Evolutionary conservation across 2,113 vertebrate species (phyloP).

Genomic region (Canis aureus): DNA sequence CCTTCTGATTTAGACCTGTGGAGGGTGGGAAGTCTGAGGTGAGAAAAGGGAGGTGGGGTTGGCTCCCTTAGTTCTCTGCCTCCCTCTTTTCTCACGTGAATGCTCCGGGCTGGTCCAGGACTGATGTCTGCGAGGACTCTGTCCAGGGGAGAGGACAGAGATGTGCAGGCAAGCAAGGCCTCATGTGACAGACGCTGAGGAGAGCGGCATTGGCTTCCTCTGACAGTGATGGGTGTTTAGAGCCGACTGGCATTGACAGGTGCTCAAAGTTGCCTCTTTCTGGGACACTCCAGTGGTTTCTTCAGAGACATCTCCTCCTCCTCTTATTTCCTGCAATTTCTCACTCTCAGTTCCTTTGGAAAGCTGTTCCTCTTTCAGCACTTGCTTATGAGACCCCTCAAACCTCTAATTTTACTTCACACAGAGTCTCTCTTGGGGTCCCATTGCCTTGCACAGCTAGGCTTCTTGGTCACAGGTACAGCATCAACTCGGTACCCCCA

Average conservation of each 20-base stretch:
- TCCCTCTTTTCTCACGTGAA: no score
- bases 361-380: not conserved
- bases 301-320: not conserved
- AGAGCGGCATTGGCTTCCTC: not conserved
- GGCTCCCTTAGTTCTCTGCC: not conserved
- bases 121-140: no score
- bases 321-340: not conserved
- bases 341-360: not conserved
- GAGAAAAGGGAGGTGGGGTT: not conserved
- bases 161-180: not conserved
- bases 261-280: not conserved
- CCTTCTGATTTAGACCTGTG: not conserved
- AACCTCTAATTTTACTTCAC: not conserved
- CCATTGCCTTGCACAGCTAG: not conserved
- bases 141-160: no score
- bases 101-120: not conserved
- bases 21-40: not conserved
- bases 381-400: not conserved
- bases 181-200: not conserved
- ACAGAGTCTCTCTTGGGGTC: not conserved
- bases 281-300: not conserved
- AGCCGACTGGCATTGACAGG: not conserved
- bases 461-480: not conserved
- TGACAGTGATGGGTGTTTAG: not conserved
- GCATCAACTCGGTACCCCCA: not conserved